Percentiles rank a stretch among this genome's conserved stretches.
Conservation (phyloP, 2,113 vertebrate genomes). For the Crotalus horridus region DNA sequence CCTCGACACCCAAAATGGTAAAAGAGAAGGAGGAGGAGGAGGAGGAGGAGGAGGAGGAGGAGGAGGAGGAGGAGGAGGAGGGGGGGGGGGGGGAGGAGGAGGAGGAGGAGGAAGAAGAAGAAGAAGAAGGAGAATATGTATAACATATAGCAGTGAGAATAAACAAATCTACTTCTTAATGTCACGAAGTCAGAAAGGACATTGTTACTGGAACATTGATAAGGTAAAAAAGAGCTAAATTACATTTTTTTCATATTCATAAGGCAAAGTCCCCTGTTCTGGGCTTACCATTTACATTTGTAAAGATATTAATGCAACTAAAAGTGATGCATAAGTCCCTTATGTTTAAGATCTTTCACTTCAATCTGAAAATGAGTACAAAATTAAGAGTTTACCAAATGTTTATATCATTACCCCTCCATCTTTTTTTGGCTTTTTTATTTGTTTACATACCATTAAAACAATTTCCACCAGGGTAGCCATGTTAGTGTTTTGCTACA, state of each 20-base stretch:
- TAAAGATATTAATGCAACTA: neutral
- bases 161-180: neutral
- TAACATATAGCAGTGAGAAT: too few species aligned
- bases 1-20: neutral
- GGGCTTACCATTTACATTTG: neutral
- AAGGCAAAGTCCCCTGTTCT: neutral
- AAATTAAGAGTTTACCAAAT: neutral
- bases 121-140: too few species aligned
- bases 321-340: neutral
- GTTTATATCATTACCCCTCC: neutral
- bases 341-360: neutral
- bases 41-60: too few species aligned
- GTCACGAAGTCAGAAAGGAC: too few species aligned
- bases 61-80: too few species aligned
- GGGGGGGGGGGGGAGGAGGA: fast-evolving
- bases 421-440: neutral
- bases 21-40: too few species aligned
- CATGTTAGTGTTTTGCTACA: neutral
- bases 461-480: neutral
- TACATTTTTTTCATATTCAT: too few species aligned
- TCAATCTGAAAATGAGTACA: neutral
- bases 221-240: too few species aligned
- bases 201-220: too few species aligned
- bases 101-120: neutral
- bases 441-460: neutral